Evolutionary conservation across 92 coral and sea anemone species (phyloP), one percentile per base, ranked within the genome.

Genomic region (Ricordea florida): DNA sequence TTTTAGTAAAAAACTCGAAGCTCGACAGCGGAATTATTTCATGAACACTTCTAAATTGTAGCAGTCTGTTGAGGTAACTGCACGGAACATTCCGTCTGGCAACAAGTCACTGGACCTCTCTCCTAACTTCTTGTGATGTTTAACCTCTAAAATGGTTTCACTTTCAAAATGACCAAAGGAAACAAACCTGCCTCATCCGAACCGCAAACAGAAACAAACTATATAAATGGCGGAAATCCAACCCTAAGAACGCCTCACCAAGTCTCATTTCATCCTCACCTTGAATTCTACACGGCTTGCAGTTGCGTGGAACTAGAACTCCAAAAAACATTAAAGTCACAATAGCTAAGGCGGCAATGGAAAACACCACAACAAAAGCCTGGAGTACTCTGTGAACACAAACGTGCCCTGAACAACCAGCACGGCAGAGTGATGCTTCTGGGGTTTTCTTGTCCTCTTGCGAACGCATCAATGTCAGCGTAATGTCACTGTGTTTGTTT

Each of bases 271-370:
- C 0, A 0, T 36, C 11, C 76, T 50, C 40, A 72, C 79, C 79
- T 57, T 25, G 10, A 20, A n/a, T 15, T 27, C 16, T 56, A 10
- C 77, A 69, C 34, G 65, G 4, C 44, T 8, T 37, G 38, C 77
- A 69, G 38, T 31, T 24, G 28, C 32, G 36, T 28, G 87, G 83
- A 5, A 79, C 84, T 26, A 86, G 46, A 10, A 80, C n/a, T 29
- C 87, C 92, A 23, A 67, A 25, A 10, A 74, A 68, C 87, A 86
- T 80, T 13, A 86, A 34, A 26, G 74, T 53, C 10, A 86, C 80
- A 21, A 86, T 21, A 24, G 50, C 70, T 44, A 84, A 37, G 6
- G 92, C 87, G 13, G 84, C 76, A 50, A 81, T 33, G 16, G 92
- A 86, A 22, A 86, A 62, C 21, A 81, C 4, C 9, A 86, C 30